Evolutionary conservation across 1,140 invertebrate genomes (phyloP), one percentile per base, ranked within the genome.

Genomic region (Zaprionus ghesquierei): DNA sequence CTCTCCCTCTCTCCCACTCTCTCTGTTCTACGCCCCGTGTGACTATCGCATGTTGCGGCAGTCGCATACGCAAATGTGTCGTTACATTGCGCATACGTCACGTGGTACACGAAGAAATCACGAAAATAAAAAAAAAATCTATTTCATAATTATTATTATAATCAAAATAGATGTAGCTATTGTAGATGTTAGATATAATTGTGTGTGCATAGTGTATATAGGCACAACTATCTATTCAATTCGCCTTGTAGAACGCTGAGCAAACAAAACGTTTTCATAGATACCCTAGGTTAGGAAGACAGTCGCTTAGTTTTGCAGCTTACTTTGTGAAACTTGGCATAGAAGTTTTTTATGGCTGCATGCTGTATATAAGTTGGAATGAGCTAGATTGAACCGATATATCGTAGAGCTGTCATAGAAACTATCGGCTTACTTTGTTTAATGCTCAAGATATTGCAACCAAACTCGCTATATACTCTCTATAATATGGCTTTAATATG

Each of bases 71-170:
- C 35, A 41, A 41, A 41, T 41, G 6, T 41, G 5, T 41, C 9
- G 68, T 54, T 53, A 63, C 79, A 62, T 78, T 79, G 63, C 79
- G 61, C 60, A 81, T 81, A 82, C 79, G 79, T 77, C 79, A 64
- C 71, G 79, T 78, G 75, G 73, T 58, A 44, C 69, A 71, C 61
- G 61, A 38, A 76, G 56, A 80, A 77, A 86, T 77, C 71, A 76
- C 68, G 65, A 59, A 77, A 49, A 29, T 33, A 53, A 18, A 29
- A 18, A 0, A 15, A 64, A 60, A 54, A 55, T 55, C 51, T 41
- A 51, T 63, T 54, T 66, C 54, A 33, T 58, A 73, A 82, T 72
- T 75, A 71, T 50, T 29, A 62, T 56, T 69, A 69, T 69, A 59
- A 65, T 66, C 50, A 46, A 56, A 41, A 66, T 72, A 61, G 38